A percentile compares a stretch with the other conserved stretches of the same genome.
phyloP scores from a whole-genome alignment of 2,888 invertebrate genomes.

The Auanema freiburgensis region DNA sequence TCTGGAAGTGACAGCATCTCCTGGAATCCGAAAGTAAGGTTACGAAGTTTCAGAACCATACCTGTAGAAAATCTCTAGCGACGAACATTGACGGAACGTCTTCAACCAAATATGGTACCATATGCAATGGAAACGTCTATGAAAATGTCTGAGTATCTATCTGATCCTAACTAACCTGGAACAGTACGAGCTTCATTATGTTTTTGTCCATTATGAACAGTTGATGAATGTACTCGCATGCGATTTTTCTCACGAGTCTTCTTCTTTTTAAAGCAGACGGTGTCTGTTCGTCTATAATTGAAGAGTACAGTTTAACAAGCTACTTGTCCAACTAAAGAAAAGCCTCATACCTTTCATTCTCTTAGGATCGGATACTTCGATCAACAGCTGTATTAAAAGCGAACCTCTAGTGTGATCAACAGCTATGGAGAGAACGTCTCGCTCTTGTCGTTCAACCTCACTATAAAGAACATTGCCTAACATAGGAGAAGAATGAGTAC shows the following conservation, averaged over 20 bases:
- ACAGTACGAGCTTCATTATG: conserved; percentile 30
- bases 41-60: background rate
- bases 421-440: conserved; percentile 26
- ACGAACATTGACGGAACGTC: conserved; percentile 34
- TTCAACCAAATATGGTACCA: conserved; percentile 31
- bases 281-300: background rate
- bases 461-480: conserved; percentile 8
- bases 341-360: conserved; percentile 32
- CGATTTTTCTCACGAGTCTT: conserved; percentile 24
- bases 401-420: conserved; percentile 31
- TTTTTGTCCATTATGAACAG: conserved; percentile 31
- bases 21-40: conserved; percentile 5
- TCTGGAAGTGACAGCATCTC: conserved; percentile 31
- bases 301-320: too few relatives aligned
- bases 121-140: conserved; percentile 32
- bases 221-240: conserved; percentile 37
- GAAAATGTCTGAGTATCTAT: background rate
- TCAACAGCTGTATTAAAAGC: conserved; percentile 31
- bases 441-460: conserved; percentile 29
- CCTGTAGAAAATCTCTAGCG: conserved; percentile 21
- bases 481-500: background rate
- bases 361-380: conserved; percentile 35
- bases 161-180: conserved; percentile 21
- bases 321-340: background rate
- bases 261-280: conserved; percentile 12